Evolutionary conservation across 2,888 invertebrate genomes (phyloP), one percentile per base, ranked within the genome.

Genomic region (Creontiades dilutus): DNA sequence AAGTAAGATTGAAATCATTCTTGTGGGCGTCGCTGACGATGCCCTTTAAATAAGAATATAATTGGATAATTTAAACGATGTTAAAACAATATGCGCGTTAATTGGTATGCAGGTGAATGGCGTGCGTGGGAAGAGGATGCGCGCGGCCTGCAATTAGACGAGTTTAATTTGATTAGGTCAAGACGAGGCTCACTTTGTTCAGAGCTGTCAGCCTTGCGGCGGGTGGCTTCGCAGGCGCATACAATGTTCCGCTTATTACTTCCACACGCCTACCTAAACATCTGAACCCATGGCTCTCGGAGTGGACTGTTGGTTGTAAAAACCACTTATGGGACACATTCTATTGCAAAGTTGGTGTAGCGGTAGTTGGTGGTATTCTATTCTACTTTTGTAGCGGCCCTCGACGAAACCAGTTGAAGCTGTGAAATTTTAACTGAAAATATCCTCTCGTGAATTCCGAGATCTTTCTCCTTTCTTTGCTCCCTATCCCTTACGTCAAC

Each of bases 31-130:
- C 61, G 61, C 61, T 61, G n/a, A 61, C 61, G 61, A 61, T n/a
- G 61, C 19, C n/a, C 61, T 9, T 2, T 61, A 61, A 61, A 61
- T 61, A 61, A 61, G 16, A 61, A 61, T 61, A 61, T 61, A 61
- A 61, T 61, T 61, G 61, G 61, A 61, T 61, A 19, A 61, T 61
- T 61, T 61, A 61, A 61, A n/a, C 61, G n/a, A 61, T n/a, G 61
- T 61, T 61, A 61, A 61, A 61, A 61, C 61, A 61, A 61, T 61
- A 61, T 61, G n/a, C 61, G 61, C 61, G 61, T 61, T 61, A 61
- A 61, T 61, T 61, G 61, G 61, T 61, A 61, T 61, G 61, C 61
- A 19, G 61, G n/a, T 19, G 61, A 61, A 61, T 61, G 61, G n/a
- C 2, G 61, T n/a, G 61, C 61, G 61, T 61, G 61, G 61, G 61